A percentile compares a stretch with the other conserved stretches of the same genome.
Conservation (phyloP, 2,888 invertebrate species). For the Philopedon plagiatum region DNA sequence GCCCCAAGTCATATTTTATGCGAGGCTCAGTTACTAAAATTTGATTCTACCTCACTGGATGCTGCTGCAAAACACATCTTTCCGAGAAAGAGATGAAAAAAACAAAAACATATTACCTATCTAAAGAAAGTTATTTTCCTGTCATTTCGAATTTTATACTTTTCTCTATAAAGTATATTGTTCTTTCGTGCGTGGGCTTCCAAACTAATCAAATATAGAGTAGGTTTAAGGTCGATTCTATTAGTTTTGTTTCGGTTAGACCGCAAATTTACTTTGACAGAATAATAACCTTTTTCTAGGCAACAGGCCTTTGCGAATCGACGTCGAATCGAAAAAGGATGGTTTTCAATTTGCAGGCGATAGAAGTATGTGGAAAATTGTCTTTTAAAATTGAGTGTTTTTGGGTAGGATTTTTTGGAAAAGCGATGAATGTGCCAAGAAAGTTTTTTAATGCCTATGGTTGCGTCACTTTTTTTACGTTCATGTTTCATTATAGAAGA, state of each 20-base stretch:
- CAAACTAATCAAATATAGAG: constrained; percentile 8
- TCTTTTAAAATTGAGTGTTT: not conserved
- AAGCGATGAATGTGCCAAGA: too few species aligned
- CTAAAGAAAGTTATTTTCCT: not conserved
- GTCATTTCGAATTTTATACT: not conserved
- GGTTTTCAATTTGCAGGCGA: not conserved
- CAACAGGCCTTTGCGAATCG: not conserved
- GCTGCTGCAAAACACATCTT: too few species aligned
- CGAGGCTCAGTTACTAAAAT: too few species aligned
- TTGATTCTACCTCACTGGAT: too few species aligned
- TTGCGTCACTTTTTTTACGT: too few species aligned
- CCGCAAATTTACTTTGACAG: constrained; percentile 8
- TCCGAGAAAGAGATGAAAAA: too few species aligned
- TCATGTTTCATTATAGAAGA: too few species aligned
- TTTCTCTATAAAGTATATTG: not conserved
- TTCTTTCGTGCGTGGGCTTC: not conserved
- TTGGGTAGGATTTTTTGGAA: not conserved
- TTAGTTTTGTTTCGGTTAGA: constrained; percentile 5
- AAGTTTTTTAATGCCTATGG: too few species aligned
- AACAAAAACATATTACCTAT: too few species aligned
- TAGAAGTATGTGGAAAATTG: not conserved
- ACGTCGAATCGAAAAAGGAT: not conserved
- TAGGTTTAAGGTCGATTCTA: constrained; percentile 7
- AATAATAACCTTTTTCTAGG: constrained; percentile 3
- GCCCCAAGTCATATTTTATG: too few species aligned